phyloP scores from a whole-genome alignment of 2,797 vertebrate genomes.

The Scolopax bukidnonensis region DNA sequence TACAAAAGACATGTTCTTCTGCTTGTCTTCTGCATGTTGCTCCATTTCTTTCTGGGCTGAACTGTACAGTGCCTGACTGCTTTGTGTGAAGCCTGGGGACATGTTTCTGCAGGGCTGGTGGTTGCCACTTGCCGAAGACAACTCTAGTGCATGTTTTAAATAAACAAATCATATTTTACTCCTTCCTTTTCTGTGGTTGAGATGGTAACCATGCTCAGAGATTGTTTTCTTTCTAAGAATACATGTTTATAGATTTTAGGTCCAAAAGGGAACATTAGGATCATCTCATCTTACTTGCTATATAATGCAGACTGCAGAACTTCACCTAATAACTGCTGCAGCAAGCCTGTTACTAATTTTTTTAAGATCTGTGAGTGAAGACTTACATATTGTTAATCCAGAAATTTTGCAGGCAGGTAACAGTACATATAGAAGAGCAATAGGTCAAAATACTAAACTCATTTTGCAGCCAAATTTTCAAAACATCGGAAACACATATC shows the following conservation, averaged over 20 bases:
- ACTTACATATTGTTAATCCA: background rate
- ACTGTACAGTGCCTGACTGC: background rate
- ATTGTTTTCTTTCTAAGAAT: background rate
- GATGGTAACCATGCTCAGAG: background rate
- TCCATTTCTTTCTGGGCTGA: background rate
- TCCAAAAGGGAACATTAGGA: background rate
- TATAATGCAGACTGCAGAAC: background rate
- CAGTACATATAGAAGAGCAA: background rate
- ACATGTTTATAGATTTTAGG: background rate
- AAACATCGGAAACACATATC: accelerated
- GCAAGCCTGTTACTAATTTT: background rate
- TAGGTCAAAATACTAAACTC: background rate
- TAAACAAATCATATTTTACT: background rate
- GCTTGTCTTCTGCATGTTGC: background rate
- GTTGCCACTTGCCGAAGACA: background rate
- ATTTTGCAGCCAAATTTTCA: background rate
- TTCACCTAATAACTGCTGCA: background rate
- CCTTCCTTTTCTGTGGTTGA: background rate
- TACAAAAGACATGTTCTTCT: background rate
- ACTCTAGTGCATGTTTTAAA: background rate
- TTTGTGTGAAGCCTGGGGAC: background rate
- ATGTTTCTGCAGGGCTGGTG: background rate
- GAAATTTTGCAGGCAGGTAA: background rate
- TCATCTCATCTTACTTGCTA: background rate
- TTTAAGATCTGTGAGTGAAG: background rate